Evolutionary conservation across 2,888 invertebrate genomes (phyloP), one percentile per base, ranked within the genome.

Genomic region (Melipona beecheii): DNA sequence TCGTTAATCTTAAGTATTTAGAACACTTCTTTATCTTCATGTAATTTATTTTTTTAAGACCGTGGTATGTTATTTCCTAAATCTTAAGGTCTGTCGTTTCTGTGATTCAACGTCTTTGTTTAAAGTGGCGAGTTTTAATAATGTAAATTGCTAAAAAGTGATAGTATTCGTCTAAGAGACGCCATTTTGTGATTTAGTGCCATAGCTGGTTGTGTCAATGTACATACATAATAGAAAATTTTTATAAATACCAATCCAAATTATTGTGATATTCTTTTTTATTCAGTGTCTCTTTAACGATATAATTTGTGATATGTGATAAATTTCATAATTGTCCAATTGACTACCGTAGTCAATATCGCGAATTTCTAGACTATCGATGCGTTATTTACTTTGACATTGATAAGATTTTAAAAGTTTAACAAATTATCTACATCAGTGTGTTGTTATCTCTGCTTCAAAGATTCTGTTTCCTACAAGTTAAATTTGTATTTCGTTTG

Each of bases 341-440:
- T 90, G 90, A 90, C 89, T 87, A 71, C 69, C 87, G 90, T 90
- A 87, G 90, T 90, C 43, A 81, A 50, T 84, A 72, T 83, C 85
- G 87, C 82, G 85, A 76, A 83, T 85, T 83, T 71, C 60, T 78
- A 74, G 78, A 78, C 81, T 87, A 75, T 75, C 65, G 74, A 82
- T 79, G 79, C 74, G 73, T 81, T 65, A 73, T 81, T 75, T 84
- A 79, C 69, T 78, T 81, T 43, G 21, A 60, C 56, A 58, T 74
- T 66, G 27, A 68, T 66, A 70, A 56, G n/a, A 84, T 78, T 71
- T 58, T 68, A 27, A 49, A 54, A 24, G 36, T 72, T 60, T 24
- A 65, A 17, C 24, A 49, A 17, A 64, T n/a, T 31, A 56, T 69
- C 54, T 36, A 19, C 21, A 21, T 19, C 13, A 49, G 66, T 31